These are phyloP conservation scores for Calidris pugnax DNA, from an alignment of 2,113 vertebrate genomes.

Conservation along the genomic window DNA sequence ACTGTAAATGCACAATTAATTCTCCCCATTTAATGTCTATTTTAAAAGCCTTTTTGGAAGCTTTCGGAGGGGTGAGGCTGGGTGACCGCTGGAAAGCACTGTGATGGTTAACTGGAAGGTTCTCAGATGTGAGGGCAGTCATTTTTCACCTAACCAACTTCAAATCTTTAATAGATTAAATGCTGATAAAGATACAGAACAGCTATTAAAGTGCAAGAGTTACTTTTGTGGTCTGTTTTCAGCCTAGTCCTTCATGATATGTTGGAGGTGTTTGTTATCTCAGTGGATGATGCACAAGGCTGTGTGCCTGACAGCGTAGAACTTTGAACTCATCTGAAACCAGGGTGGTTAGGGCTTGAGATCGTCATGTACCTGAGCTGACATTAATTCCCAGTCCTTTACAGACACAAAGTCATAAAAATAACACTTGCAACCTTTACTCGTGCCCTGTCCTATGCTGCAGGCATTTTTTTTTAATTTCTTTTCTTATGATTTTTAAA, in stretches of 20 bases:
- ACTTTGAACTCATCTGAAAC: neutral
- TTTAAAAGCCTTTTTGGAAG: neutral
- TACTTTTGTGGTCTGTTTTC: neutral
- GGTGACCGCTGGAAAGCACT: neutral
- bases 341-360: neutral
- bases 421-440: accelerated
- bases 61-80: neutral
- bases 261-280: neutral
- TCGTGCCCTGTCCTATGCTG: neutral
- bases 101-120: neutral
- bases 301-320: neutral
- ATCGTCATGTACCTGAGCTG: neutral
- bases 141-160: neutral
- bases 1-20: neutral
- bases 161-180: neutral
- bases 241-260: neutral
- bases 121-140: neutral
- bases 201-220: neutral
- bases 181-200: neutral
- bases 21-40: neutral
- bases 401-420: neutral
- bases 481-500: neutral
- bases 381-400: neutral
- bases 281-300: neutral
- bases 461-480: neutral